These are phyloP conservation scores for Macrophya alboannulata DNA, from an alignment of 2,888 invertebrate genomes.

Conservation along the genomic window DNA sequence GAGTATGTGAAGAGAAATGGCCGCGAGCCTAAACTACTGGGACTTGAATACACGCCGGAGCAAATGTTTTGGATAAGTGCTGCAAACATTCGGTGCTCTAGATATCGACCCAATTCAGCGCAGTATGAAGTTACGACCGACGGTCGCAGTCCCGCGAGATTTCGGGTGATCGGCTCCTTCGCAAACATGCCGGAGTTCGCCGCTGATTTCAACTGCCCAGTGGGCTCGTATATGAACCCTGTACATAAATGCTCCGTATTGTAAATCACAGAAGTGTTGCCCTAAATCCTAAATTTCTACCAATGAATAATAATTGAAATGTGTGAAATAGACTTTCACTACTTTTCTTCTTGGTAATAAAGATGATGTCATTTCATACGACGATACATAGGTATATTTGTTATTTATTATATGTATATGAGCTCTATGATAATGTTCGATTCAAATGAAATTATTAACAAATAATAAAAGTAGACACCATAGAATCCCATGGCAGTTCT, in stretches of 20 bases:
- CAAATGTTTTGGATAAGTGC: slow-evolving; percentile 1
- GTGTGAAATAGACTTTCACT: too few relatives aligned
- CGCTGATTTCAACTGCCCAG: slow-evolving; percentile 84
- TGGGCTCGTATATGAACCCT: slow-evolving; percentile 85
- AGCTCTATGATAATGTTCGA: too few relatives aligned
- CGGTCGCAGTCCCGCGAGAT: slow-evolving; percentile 87
- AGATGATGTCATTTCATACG: too few relatives aligned
- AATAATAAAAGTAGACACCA: too few relatives aligned
- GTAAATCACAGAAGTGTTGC: slow-evolving; percentile 80
- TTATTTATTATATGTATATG: too few relatives aligned
- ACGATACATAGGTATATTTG: too few relatives aligned
- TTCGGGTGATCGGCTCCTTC: slow-evolving; percentile 85
- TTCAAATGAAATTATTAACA: too few relatives aligned
- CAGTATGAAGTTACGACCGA: slow-evolving; percentile 92
- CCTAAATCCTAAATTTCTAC: background rate
- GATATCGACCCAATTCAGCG: slow-evolving; percentile 85
- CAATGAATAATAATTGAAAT: too few relatives aligned
- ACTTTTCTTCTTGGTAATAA: too few relatives aligned
- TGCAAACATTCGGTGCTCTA: background rate
- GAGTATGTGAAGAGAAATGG: slow-evolving; percentile 69
- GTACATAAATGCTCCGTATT: slow-evolving; percentile 84
- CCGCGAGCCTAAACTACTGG: background rate
- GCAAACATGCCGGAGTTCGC: slow-evolving; percentile 83
- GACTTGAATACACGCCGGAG: background rate
- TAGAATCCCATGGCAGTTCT: too few relatives aligned